Evolutionary conservation across 2,888 invertebrate species (phyloP), one percentile per base, ranked within the genome.

Genomic region (Aspidiotus rigidus): DNA sequence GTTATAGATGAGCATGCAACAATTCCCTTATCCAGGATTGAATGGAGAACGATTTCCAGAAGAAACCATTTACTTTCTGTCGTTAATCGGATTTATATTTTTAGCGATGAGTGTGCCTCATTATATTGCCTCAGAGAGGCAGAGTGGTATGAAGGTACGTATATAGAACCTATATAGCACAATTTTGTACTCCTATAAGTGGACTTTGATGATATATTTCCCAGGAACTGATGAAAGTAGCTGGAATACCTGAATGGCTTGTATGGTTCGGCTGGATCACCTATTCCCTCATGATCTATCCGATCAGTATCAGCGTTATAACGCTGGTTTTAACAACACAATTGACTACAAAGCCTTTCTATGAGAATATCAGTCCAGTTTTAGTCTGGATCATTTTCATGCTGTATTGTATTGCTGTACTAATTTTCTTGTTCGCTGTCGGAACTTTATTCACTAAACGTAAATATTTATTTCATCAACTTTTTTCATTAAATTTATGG

Each of bases 181-280:
- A 49, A 3, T 49, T 2, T 49, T 11, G 39, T 13, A 15, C 17
- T 5, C 44, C 7, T 44, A 28, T 16, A 7, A 16, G 60, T 39
- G 11, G 13, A 11, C 6, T 39, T 28, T 6, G 11, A 41, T 60
- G 11, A 11, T 5, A 53, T n/a, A n/a, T 60, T 61, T 61, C 28
- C 28, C 28, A 64, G 64, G 64, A 64, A 64, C 41, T 64, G 55
- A 64, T 64, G 64, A 64, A 64, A 55, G 55, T 55, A 41, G 41
- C 41, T 0, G 64, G 64, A 64, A 54, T 64, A 11, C 41, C 11
- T 40, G 64, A 64, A 64, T 1, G 39, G 16, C 16, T 28, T 15
- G 16, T 64, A 40, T 64, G 64, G 64, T 64, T 64, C 55, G 64
- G 64, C 6, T 64, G 64, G 64, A 55, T 64, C 16, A 64, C 64